Conservation (phyloP, 2,888 invertebrate genomes). For the Smittia aterrima region DNA sequence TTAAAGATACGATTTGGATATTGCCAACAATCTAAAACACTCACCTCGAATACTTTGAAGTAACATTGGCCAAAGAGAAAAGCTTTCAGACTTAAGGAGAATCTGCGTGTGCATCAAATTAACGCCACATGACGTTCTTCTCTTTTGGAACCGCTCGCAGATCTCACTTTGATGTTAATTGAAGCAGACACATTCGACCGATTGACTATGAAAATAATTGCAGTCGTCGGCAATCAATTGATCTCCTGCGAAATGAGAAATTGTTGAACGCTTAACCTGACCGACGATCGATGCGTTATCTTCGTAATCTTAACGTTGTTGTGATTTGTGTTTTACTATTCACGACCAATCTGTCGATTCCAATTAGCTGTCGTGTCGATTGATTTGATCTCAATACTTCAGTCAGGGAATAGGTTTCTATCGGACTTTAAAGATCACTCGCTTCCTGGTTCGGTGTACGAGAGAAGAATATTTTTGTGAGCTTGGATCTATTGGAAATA, state of each 20-base stretch:
- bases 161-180: conserved; percentile 16
- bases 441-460: not conserved
- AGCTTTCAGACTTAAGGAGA: not conserved
- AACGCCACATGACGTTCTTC: conserved; percentile 21
- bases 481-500: too few species aligned
- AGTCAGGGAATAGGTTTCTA: not conserved
- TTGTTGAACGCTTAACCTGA: too few species aligned
- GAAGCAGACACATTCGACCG: not conserved
- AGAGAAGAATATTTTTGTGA: too few species aligned
- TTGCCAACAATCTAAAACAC: conserved; percentile 2
- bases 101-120: conserved; percentile 19
- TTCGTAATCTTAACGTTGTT: not conserved
- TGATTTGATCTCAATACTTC: conserved; percentile 34
- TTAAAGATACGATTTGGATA: not conserved
- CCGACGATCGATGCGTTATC: not conserved
- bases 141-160: not conserved
- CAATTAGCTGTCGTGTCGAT: conserved; percentile 18
- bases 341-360: conserved; percentile 14
- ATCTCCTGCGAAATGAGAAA: not conserved
- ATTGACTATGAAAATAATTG: not conserved
- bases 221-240: not conserved
- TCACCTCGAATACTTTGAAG: conserved; percentile 17
- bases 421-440: not conserved
- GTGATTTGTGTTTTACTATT: not conserved
- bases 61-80: not conserved